These are phyloP conservation scores for Paracentrotus lividus DNA, from an alignment of 53 echinoderm and acorn worm species.

Conservation along the genomic window DNA sequence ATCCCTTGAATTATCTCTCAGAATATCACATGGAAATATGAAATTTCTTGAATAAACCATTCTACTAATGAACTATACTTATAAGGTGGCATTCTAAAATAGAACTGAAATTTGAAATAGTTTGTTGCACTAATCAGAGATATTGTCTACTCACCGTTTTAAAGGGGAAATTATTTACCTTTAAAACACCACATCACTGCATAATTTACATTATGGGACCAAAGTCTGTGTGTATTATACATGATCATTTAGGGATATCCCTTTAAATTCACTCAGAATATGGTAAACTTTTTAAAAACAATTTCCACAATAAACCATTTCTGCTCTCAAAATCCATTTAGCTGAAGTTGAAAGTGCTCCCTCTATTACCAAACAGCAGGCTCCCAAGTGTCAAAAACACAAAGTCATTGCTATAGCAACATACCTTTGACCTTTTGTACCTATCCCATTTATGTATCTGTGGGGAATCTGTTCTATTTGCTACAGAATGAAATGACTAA, in stretches of 20 bases:
- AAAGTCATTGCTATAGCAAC: background rate
- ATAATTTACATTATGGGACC: background rate
- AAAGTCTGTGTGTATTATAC: background rate
- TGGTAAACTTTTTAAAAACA: background rate
- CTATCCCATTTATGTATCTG: background rate
- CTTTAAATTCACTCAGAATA: background rate
- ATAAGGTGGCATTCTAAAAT: too few relatives aligned
- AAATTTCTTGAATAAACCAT: too few relatives aligned
- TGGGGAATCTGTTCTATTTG: slow-evolving; percentile 12
- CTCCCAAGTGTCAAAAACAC: background rate
- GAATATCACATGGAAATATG: too few relatives aligned
- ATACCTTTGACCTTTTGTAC: slow-evolving; percentile 30
- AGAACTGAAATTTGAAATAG: too few relatives aligned
- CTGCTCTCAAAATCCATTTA: background rate
- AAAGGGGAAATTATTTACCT: background rate
- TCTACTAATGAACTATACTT: too few relatives aligned
- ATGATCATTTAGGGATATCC: too few relatives aligned
- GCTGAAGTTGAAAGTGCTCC: background rate
- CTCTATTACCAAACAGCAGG: background rate
- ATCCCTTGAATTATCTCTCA: too few relatives aligned
- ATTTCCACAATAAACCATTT: background rate
- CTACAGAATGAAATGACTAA: slow-evolving; percentile 15
- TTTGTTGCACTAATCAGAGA: too few relatives aligned
- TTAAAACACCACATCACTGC: background rate
- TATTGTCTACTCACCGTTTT: too few relatives aligned